These are phyloP conservation scores for Intoshia linei DNA, from an alignment of 1,140 invertebrate species.

Conservation along the genomic window DNA sequence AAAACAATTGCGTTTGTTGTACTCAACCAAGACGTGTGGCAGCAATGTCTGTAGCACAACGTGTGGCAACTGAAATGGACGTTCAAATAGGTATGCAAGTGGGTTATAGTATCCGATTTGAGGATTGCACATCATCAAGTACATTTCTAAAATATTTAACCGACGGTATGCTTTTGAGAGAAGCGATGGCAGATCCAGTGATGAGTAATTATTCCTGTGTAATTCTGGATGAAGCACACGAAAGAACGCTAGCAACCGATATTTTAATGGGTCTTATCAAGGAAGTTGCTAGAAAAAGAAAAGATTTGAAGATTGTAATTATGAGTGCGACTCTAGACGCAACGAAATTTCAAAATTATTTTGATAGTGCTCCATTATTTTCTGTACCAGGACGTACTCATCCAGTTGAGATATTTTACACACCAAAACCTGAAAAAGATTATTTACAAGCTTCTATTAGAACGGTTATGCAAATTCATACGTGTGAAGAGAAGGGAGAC, in stretches of 20 bases:
- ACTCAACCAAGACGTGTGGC: conserved; percentile 85
- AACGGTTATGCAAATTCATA: conserved; percentile 91
- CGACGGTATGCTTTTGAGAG: conserved; percentile 91
- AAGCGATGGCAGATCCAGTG: conserved; percentile 95
- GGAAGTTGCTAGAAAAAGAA: conserved; percentile 66
- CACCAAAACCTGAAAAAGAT: conserved; percentile 80
- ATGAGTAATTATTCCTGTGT: conserved; percentile 68
- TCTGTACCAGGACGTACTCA: conserved; percentile 80
- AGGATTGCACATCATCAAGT: conserved; percentile 76
- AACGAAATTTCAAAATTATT: conserved; percentile 92
- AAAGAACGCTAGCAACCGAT: conserved; percentile 83
- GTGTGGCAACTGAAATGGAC: conserved; percentile 97
- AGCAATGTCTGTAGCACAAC: conserved; percentile 84
- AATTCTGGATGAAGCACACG: conserved; percentile 87
- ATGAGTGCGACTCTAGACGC: conserved; percentile 99
- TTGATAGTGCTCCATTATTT: conserved; percentile 87
- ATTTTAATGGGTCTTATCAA: conserved; percentile 88
- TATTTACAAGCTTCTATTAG: conserved; percentile 90
- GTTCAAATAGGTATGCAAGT: conserved; percentile 79
- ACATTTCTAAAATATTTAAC: conserved; percentile 78
- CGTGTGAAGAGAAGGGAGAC: conserved; percentile 83
- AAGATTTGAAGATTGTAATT: conserved; percentile 78
- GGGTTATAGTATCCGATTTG: conserved; percentile 93
- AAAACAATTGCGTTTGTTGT: conserved; percentile 55
- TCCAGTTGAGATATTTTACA: conserved; percentile 94